phyloP scores from a whole-genome alignment of 2,113 vertebrate genomes.

The Progne subis region DNA sequence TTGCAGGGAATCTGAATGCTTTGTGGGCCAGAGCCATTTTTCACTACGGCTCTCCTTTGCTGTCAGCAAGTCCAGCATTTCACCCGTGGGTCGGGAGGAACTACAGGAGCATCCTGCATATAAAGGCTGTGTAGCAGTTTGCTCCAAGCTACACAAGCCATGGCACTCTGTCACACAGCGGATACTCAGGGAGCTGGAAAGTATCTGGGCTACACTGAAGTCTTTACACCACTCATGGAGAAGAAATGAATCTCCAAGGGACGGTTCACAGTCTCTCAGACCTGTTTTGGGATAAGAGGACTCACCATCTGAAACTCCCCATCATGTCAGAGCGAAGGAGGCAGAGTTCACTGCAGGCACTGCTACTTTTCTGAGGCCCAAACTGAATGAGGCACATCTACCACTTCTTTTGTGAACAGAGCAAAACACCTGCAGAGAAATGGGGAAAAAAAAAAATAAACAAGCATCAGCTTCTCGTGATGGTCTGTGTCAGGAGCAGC shows the following conservation, averaged over 20 bases:
- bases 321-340: background rate
- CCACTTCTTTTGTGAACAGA: background rate
- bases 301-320: background rate
- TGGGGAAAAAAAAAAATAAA: background rate
- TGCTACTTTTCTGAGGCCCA: background rate
- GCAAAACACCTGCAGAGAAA: background rate
- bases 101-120: background rate
- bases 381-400: background rate
- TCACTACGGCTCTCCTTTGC: background rate
- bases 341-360: background rate
- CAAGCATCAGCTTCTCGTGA: background rate
- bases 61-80: background rate
- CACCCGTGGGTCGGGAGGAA: rapidly evolving
- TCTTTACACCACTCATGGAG: background rate
- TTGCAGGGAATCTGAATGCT: background rate
- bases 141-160: background rate
- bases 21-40: background rate
- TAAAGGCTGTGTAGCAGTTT: background rate
- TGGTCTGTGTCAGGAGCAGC: background rate
- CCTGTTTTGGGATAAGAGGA: background rate
- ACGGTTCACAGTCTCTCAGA: background rate
- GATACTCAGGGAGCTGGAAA: background rate
- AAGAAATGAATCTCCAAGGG: background rate
- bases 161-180: background rate
- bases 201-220: background rate